Conservation (phyloP, 2,113 vertebrate species). For the Chunga burmeisteri region DNA sequence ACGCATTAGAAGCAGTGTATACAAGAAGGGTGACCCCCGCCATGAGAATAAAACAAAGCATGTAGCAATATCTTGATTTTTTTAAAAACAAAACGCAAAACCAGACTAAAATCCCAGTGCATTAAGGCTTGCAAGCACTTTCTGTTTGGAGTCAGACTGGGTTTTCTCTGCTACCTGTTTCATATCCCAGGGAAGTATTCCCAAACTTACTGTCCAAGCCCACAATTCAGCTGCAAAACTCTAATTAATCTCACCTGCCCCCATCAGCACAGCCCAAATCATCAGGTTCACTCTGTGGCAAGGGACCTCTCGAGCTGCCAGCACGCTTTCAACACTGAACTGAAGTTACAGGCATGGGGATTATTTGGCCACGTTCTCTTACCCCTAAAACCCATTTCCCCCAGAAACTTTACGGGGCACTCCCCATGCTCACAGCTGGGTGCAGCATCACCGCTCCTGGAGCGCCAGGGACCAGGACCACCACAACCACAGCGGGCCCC, state of each 20-base stretch:
- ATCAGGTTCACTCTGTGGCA: accelerated
- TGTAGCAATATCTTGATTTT: background rate
- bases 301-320: background rate
- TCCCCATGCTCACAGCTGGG: background rate
- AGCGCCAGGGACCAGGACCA: background rate
- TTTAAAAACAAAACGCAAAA: background rate
- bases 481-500: background rate
- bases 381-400: background rate
- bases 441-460: background rate
- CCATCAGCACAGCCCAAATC: background rate
- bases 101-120: background rate
- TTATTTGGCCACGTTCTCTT: background rate
- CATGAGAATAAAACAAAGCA: background rate
- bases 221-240: background rate
- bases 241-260: background rate
- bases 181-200: background rate
- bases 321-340: background rate
- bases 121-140: background rate
- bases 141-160: background rate
- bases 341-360: background rate
- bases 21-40: background rate
- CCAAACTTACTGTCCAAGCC: background rate
- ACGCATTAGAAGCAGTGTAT: background rate
- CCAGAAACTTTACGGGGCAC: background rate
- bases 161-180: background rate